These are phyloP conservation scores for Bombus impatiens DNA, from an alignment of 1,140 invertebrate species.

Conservation along the genomic window DNA sequence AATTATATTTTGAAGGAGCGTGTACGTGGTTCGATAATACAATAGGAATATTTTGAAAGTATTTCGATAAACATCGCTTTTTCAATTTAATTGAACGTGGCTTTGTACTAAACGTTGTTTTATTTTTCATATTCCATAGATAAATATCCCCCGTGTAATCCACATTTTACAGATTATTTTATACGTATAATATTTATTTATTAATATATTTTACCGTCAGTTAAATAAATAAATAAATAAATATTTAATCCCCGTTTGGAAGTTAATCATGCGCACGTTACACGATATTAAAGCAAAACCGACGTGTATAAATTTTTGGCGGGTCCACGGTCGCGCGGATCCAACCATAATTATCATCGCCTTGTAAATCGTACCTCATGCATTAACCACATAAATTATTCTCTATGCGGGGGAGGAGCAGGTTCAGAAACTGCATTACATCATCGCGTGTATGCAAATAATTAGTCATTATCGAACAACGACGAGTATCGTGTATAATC, in stretches of 20 bases:
- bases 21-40: too few species aligned
- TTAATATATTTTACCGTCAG: too few species aligned
- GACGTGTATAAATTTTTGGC: constrained; percentile 32
- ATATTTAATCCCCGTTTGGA: constrained; percentile 17
- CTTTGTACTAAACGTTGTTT: not conserved
- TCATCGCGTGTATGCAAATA: constrained; percentile 18
- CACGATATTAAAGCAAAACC: constrained; percentile 6
- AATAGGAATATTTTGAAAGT: too few species aligned
- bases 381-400: constrained; percentile 35
- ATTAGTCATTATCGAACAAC: constrained; percentile 60
- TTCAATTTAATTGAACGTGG: not conserved
- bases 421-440: not conserved
- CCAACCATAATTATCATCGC: constrained; percentile 28
- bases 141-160: not conserved
- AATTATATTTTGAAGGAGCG: not conserved
- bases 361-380: constrained; percentile 27
- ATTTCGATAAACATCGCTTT: not conserved
- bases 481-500: constrained; percentile 41
- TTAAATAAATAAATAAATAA: not conserved
- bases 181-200: too few species aligned
- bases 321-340: not conserved
- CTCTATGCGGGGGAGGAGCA: not conserved
- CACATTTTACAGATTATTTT: not conserved
- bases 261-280: constrained; percentile 13
- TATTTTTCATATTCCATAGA: not conserved